Percentiles rank a stretch among this genome's conserved stretches.
Conservation (phyloP, 2,888 invertebrate genomes). For the Limenitis camilla region DNA sequence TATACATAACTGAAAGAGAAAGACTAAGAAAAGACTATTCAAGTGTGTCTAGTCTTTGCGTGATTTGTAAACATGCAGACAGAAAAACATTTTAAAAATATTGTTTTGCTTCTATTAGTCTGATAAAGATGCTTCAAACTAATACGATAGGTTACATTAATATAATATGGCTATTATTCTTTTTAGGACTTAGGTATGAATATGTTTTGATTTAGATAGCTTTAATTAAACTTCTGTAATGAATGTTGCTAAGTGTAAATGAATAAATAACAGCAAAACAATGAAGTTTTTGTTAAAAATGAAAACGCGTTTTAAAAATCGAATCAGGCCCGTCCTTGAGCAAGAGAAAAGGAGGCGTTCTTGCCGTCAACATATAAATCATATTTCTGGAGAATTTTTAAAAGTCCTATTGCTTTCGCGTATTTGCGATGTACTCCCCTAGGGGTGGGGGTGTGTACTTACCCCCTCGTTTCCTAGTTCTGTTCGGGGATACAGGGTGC, state of each 20-base stretch:
- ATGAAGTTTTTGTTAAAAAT: constrained; percentile 28
- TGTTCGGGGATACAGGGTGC: constrained; percentile 46
- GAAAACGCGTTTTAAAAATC: constrained; percentile 66
- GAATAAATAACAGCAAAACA: constrained; percentile 27
- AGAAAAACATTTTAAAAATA: too few species aligned
- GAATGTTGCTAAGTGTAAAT: constrained; percentile 7
- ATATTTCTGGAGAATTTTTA: constrained; percentile 76
- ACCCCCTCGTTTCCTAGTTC: constrained; percentile 74
- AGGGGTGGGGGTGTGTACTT: constrained; percentile 63
- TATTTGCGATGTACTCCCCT: constrained; percentile 75
- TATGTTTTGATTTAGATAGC: background rate
- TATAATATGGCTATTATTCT: too few species aligned
- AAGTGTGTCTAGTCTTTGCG: too few species aligned
- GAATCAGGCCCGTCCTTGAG: constrained; percentile 72
- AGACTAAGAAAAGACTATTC: too few species aligned
- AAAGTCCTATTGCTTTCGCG: constrained; percentile 76
- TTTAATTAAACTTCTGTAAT: background rate
- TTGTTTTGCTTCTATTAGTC: too few species aligned
- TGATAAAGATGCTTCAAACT: too few species aligned
- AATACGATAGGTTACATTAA: too few species aligned
- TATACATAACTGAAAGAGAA: too few species aligned
- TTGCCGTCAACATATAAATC: constrained; percentile 75
- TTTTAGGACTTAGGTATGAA: too few species aligned
- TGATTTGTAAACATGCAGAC: too few species aligned
- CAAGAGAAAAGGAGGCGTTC: constrained; percentile 58